Conservation (phyloP, 2,113 vertebrate genomes). For the Python bivittatus region DNA sequence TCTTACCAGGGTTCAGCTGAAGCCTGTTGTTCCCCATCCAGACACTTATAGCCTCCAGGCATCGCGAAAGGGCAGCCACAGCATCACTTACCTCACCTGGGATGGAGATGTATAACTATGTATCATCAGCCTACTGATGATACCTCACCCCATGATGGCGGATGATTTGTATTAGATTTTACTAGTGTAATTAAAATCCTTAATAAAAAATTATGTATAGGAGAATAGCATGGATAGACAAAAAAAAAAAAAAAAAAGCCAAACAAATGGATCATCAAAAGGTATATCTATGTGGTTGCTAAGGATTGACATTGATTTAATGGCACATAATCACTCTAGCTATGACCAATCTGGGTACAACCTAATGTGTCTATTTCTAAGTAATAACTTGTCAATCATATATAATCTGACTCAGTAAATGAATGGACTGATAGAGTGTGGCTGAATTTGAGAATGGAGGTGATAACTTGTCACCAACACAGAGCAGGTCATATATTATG, state of each 20-base stretch:
- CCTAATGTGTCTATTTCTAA: not conserved
- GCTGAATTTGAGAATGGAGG: not conserved
- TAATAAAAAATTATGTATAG: not conserved
- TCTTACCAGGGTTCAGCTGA: no score
- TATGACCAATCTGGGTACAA: not conserved
- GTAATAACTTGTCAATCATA: not conserved
- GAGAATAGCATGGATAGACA: not conserved
- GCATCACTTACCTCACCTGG: no score
- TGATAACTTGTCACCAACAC: not conserved
- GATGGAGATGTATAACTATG: no score
- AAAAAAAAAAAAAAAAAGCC: no score
- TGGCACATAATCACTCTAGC: not conserved
- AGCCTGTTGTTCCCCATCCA: no score
- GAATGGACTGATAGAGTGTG: not conserved
- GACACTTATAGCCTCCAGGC: no score
- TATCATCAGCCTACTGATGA: no score
- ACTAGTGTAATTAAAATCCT: not conserved
- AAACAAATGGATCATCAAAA: not conserved
- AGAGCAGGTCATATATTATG: not conserved
- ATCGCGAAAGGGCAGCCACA: no score
- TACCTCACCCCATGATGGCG: no score
- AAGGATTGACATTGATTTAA: not conserved
- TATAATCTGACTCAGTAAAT: not conserved
- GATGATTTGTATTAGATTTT: not conserved
- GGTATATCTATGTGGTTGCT: not conserved